Evolutionary conservation across 2,797 vertebrate species (phyloP).

Genomic region (Pogoniulus pusillus): DNA sequence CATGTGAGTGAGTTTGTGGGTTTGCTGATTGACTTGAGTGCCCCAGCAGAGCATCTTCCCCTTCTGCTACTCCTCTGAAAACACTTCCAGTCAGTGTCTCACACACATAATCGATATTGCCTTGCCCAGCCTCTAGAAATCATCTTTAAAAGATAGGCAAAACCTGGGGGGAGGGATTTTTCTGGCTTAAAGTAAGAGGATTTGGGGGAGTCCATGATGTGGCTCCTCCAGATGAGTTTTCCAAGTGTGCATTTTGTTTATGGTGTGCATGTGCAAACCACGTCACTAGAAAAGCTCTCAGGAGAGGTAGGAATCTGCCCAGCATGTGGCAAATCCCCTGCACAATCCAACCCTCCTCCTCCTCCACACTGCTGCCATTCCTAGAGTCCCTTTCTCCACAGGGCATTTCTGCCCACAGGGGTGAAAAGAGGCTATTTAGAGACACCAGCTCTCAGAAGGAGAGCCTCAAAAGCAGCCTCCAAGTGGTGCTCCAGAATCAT

Average conservation of each 20-base stretch:
- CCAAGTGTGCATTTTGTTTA: background rate
- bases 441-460: background rate
- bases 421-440: background rate
- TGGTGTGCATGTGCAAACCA: background rate
- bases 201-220: background rate
- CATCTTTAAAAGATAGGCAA: background rate
- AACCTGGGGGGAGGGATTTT: background rate
- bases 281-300: background rate
- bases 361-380: background rate
- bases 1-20: background rate
- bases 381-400: background rate
- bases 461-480: background rate
- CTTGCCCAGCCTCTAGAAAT: background rate
- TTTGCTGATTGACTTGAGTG: background rate
- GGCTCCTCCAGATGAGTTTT: background rate
- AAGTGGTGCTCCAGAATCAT: background rate
- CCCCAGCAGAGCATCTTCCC: background rate
- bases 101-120: background rate
- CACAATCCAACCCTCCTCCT: background rate
- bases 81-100: background rate
- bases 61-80: constrained; percentile 42
- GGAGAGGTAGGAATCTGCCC: background rate
- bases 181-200: background rate
- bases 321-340: background rate
- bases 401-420: background rate